Evolutionary conservation across 1,140 invertebrate species (phyloP), one percentile per base, ranked within the genome.

Genomic region (Drosophila yakuba): DNA sequence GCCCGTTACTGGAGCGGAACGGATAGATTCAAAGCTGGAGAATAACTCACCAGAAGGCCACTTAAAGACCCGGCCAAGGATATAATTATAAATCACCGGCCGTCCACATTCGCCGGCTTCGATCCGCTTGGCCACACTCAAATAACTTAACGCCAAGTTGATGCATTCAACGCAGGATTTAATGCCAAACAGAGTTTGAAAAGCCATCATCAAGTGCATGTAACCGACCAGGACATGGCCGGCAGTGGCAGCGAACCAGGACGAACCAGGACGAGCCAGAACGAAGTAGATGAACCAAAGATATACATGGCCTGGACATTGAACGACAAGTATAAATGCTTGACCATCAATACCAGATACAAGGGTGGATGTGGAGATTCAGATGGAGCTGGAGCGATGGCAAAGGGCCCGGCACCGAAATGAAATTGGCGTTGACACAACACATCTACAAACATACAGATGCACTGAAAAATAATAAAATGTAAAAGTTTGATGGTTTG

Each of bases 81-180:
- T 48, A 76, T 75, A 76, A 80, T 80, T 80, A 76, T 81, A 81
- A 81, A 81, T 76, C 75, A 80, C 57, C 48, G 44, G 25, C 57
- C 55, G 57, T 76, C 67, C 55, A 48, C 35, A 62, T 55, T 47
- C 57, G 17, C 72, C 47, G 66, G 47, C 66, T 67, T 1, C 43
- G 17, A n/a, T 71, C 35, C 74, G 67, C 74, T 74, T 77, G 77
- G 73, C 74, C 74, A 86, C 78, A 67, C 78, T 76, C 71, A 82
- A 82, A 82, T 86, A 86, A 88, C 78, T 86, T 88, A 88, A 69
- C 83, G 83, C 66, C 83, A 79, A 82, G 76, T 68, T 84, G 77
- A 80, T 80, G 50, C 72, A 68, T 73, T 72, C 57, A 57, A 67
- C 47, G 68, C 61, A 71, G 74, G 74, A 85, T 75, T 86, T 80